These are phyloP conservation scores for Pterostichus madidus DNA, from an alignment of 2,888 invertebrate genomes.

Conservation along the genomic window DNA sequence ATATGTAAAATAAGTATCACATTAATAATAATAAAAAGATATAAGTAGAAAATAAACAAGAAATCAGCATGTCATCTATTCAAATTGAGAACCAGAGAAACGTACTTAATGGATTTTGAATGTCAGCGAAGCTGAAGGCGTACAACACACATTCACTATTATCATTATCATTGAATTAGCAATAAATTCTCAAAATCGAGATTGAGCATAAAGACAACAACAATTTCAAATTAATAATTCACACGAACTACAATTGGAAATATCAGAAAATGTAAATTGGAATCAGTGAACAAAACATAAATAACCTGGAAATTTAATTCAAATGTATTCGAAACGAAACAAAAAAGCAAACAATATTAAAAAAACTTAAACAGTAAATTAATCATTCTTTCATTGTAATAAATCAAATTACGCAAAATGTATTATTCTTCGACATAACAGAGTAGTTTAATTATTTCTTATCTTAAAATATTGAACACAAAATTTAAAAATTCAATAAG, in stretches of 20 bases:
- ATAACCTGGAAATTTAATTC: slow-evolving; percentile 24
- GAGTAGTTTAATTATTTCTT: too few relatives aligned
- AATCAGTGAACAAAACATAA: slow-evolving; percentile 14
- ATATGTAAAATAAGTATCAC: too few relatives aligned
- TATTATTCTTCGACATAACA: too few relatives aligned
- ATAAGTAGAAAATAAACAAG: slow-evolving; percentile 7
- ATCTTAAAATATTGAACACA: too few relatives aligned
- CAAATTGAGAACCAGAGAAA: not conserved
- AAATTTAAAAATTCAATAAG: too few relatives aligned
- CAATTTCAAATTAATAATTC: slow-evolving; percentile 41
- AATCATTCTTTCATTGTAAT: not conserved
- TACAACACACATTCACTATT: slow-evolving; percentile 39
- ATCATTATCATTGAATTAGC: slow-evolving; percentile 38
- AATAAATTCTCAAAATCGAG: slow-evolving; percentile 49
- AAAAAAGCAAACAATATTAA: not conserved
- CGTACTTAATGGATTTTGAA: slow-evolving; percentile 52
- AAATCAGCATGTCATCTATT: slow-evolving; percentile 1
- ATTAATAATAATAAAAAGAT: not conserved
- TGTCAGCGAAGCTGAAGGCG: slow-evolving; percentile 32
- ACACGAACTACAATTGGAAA: slow-evolving; percentile 36
- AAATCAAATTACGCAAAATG: not conserved
- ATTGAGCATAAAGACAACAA: slow-evolving; percentile 22
- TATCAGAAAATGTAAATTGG: slow-evolving; percentile 43
- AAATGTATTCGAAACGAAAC: slow-evolving; percentile 33
- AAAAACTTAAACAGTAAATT: not conserved